A percentile compares a stretch with the other conserved stretches of the same genome.
These are phyloP conservation scores for Lagorchestes hirsutus DNA, from an alignment of 2,797 vertebrate species.

Conservation along the genomic window DNA sequence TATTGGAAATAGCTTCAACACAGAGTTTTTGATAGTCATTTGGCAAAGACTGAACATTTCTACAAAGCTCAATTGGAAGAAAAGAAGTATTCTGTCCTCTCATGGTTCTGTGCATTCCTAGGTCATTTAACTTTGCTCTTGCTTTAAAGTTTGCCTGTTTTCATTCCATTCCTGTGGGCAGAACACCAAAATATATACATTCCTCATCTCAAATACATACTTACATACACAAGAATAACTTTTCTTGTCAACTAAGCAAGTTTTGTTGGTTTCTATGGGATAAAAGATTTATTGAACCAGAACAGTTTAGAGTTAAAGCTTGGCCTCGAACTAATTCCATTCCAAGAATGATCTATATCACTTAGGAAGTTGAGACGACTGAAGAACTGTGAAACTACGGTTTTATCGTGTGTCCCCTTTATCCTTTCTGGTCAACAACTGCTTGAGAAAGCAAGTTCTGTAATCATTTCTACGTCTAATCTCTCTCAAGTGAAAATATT, in stretches of 20 bases:
- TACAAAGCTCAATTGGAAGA: constrained; percentile 65
- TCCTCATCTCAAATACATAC: neutral
- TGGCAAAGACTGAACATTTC: constrained; percentile 70
- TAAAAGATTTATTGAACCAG: constrained; percentile 58
- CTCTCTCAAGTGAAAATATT: constrained; percentile 21
- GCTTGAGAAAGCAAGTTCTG: constrained; percentile 20
- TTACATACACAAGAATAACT: neutral
- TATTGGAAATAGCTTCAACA: constrained; percentile 64
- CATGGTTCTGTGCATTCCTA: constrained; percentile 42
- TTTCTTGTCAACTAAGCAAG: constrained; percentile 30
- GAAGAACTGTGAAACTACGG: constrained; percentile 43
- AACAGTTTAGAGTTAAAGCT: constrained; percentile 42
- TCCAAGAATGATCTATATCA: constrained; percentile 19
- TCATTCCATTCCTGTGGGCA: constrained; percentile 16
- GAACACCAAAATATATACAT: constrained; percentile 4
- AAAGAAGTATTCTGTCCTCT: constrained; percentile 54
- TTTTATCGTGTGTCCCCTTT: constrained; percentile 48
- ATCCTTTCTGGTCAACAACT: constrained; percentile 34
- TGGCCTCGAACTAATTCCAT: constrained; percentile 46
- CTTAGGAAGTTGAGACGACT: neutral
- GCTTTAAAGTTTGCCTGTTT: constrained; percentile 53
- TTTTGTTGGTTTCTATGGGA: constrained; percentile 30
- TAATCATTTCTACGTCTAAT: constrained; percentile 38
- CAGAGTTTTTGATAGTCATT: constrained; percentile 68
- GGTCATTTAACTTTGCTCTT: constrained; percentile 62